phyloP scores from a whole-genome alignment of 2,113 vertebrate genomes.

The Tylochromis polylepis region DNA sequence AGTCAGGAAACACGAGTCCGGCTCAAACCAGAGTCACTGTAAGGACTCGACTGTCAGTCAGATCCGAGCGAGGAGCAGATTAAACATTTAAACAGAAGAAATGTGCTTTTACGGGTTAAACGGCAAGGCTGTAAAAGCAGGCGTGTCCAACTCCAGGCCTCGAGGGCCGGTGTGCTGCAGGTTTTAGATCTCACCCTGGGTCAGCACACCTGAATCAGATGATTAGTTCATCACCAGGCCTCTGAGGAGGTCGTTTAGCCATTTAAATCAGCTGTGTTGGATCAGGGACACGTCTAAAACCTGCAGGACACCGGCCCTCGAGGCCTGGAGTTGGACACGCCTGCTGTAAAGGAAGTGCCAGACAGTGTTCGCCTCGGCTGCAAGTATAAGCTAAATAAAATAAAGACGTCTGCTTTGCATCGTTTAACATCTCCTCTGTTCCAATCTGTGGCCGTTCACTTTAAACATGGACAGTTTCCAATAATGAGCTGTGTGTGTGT shows the following conservation, averaged over 20 bases:
- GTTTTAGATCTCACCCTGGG: too few species aligned
- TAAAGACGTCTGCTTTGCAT: neutral
- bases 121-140: rapidly evolving
- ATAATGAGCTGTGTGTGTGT: neutral
- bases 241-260: too few species aligned
- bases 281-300: too few species aligned
- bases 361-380: neutral
- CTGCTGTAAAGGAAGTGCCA: rapidly evolving
- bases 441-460: neutral
- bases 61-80: rapidly evolving
- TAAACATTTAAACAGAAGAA: neutral
- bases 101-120: neutral
- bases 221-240: too few species aligned
- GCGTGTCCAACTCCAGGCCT: too few species aligned
- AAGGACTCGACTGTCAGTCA: too few species aligned
- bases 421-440: neutral
- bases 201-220: too few species aligned
- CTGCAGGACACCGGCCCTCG: too few species aligned
- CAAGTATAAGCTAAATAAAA: neutral
- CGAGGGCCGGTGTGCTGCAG: too few species aligned
- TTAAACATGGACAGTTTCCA: neutral
- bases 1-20: neutral
- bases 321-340: too few species aligned
- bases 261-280: too few species aligned
- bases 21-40: rapidly evolving